phyloP scores from a whole-genome alignment of 2,113 vertebrate genomes.

The Aptenodytes forsteri region DNA sequence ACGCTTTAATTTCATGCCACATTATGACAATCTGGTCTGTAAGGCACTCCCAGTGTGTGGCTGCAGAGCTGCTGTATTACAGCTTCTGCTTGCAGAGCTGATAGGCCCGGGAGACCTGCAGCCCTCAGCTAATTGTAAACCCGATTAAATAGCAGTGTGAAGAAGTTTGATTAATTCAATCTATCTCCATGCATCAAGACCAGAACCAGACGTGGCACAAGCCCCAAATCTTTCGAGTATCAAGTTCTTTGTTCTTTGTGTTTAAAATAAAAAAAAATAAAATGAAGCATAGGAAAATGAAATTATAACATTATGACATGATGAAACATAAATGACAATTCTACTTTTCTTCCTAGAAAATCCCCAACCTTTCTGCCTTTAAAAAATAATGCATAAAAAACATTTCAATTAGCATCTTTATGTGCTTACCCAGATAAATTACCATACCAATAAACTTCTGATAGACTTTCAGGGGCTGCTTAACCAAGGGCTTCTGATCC shows the following conservation, averaged over 20 bases:
- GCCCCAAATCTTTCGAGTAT: constrained; percentile 3
- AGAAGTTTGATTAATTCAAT: constrained; percentile 61
- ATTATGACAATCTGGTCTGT: constrained; percentile 63
- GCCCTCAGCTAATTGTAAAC: constrained; percentile 57
- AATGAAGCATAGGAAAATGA: background rate
- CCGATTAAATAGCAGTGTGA: constrained; percentile 57
- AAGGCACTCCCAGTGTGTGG: constrained; percentile 36
- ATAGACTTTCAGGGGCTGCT: constrained; percentile 44
- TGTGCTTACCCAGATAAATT: constrained; percentile 22
- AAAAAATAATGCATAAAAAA: background rate
- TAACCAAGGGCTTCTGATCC: constrained; percentile 34
- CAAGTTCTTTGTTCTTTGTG: background rate
- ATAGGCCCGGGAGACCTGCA: constrained; percentile 24
- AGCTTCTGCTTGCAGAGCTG: constrained; percentile 12
- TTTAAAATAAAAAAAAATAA: background rate
- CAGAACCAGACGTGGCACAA: background rate
- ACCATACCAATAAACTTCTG: constrained; percentile 51
- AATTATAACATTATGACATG: background rate
- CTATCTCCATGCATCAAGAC: constrained; percentile 37
- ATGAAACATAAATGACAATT: background rate
- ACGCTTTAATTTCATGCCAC: constrained; percentile 73
- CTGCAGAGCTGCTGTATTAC: constrained; percentile 23
- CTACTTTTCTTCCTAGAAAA: background rate
- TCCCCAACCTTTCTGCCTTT: background rate
- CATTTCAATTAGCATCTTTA: constrained; percentile 43